A percentile compares a stretch with the other conserved stretches of the same genome.
Evolutionary conservation across 2,888 invertebrate species (phyloP).

Genomic region (Nomada fabriciana): DNA sequence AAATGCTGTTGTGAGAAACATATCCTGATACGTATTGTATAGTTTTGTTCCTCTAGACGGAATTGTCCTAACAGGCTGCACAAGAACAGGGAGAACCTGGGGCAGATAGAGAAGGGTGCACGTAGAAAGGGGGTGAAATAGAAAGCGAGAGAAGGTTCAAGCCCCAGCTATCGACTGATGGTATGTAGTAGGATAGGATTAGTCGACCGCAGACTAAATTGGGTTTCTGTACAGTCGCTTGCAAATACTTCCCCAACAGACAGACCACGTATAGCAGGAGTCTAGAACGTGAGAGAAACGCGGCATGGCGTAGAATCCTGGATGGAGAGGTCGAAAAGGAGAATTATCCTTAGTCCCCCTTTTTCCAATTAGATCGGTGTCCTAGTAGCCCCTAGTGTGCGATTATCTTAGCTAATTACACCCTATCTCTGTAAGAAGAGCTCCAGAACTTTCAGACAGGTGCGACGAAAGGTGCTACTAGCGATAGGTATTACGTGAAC

Average conservation of each 20-base stretch:
- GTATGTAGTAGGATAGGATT: slow-evolving; percentile 81
- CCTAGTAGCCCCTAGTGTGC: slow-evolving; percentile 35
- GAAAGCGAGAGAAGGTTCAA: slow-evolving; percentile 66
- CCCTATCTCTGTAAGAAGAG: too few species aligned
- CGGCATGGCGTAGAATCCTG: slow-evolving; percentile 22
- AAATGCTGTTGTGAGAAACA: neutral
- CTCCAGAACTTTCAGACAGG: too few species aligned
- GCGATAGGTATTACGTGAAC: too few species aligned
- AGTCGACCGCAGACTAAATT: slow-evolving; percentile 83
- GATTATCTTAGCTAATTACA: slow-evolving; percentile 3
- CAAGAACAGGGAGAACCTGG: neutral
- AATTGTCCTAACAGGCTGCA: slow-evolving; percentile 34
- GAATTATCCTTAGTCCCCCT: slow-evolving; percentile 71
- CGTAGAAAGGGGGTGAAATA: slow-evolving; percentile 48
- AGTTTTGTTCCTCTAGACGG: slow-evolving; percentile 65
- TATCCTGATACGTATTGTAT: slow-evolving; percentile 53
- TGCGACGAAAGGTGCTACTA: too few species aligned
- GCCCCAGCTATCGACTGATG: slow-evolving; percentile 82
- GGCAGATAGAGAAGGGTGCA: slow-evolving; percentile 7
- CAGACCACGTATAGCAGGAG: slow-evolving; percentile 66
- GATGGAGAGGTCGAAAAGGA: slow-evolving; percentile 58
- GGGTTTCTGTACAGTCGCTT: slow-evolving; percentile 82
- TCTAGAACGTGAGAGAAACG: slow-evolving; percentile 8
- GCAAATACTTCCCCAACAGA: slow-evolving; percentile 79
- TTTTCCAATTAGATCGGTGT: slow-evolving; percentile 70